Percentiles rank a stretch among this genome's conserved stretches.
phyloP scores from a whole-genome alignment of 2,888 invertebrate genomes.

The Megaustenia siamemsis region DNA sequence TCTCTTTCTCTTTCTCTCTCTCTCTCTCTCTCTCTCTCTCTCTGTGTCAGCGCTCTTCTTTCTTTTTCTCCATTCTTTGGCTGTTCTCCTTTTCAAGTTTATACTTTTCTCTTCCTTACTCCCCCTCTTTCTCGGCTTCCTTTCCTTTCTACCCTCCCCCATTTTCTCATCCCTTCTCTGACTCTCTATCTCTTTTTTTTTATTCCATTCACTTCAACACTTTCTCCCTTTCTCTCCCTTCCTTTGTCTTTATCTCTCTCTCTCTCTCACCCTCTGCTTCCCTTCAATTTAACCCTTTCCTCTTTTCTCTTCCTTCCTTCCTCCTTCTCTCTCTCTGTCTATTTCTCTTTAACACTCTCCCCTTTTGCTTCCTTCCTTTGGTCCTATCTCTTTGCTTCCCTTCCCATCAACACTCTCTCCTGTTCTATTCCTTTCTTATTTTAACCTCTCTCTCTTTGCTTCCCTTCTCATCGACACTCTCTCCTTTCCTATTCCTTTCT shows the following conservation, averaged over 20 bases:
- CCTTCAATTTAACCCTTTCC: background rate
- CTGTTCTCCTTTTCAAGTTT: too few relatives aligned
- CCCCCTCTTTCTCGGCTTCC: background rate
- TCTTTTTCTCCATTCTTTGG: background rate
- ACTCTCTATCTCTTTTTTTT: too few relatives aligned
- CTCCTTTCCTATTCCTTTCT: background rate
- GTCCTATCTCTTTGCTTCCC: background rate
- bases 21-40: background rate
- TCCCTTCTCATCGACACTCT: background rate
- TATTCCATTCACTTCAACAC: background rate
- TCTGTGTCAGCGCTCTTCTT: background rate
- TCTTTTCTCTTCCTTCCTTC: background rate
- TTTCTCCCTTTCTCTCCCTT: background rate
- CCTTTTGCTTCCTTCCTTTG: background rate
- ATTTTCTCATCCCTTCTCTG: background rate
- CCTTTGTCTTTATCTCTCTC: too few relatives aligned
- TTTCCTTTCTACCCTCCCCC: too few relatives aligned
- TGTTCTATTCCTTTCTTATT: too few relatives aligned
- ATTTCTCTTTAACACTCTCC: background rate
- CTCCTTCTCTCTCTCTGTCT: background rate
- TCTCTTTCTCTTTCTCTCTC: background rate
- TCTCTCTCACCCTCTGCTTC: background rate
- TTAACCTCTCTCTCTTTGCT: background rate
- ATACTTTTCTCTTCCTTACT: background rate
- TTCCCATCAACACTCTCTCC: background rate